phyloP scores from a whole-genome alignment of 2,888 invertebrate species.

The Limnephilus lunatus region DNA sequence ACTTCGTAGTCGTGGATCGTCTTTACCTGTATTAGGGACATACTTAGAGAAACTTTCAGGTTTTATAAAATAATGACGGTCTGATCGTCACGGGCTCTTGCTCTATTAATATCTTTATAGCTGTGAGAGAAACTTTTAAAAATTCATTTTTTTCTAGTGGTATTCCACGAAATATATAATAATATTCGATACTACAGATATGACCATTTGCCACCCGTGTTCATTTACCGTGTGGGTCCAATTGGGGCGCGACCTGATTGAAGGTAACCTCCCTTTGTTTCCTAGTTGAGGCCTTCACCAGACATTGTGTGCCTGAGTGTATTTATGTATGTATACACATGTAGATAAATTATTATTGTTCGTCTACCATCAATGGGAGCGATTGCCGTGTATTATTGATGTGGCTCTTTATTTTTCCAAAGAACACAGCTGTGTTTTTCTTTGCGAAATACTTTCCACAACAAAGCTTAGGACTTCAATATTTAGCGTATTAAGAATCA shows the following conservation, averaged over 20 bases:
- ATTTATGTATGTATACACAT: conserved; percentile 10
- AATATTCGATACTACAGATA: neutral
- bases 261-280: neutral
- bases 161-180: no score
- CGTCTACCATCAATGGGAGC: conserved; percentile 14
- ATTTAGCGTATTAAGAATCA: neutral
- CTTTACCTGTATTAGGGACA: no score
- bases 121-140: no score
- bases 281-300: neutral
- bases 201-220: neutral
- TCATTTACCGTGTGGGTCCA: neutral
- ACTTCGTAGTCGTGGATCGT: no score
- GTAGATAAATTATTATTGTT: conserved; percentile 26
- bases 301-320: neutral
- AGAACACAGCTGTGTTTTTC: neutral
- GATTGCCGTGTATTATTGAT: conserved; percentile 17
- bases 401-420: neutral
- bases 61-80: no score
- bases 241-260: neutral
- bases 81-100: no score
- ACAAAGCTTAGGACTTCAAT: neutral
- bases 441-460: neutral
- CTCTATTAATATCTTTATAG: no score
- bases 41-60: no score
- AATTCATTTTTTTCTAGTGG: no score